These are phyloP conservation scores for Drosophila mojavensis DNA, from an alignment of 1,140 invertebrate genomes.

Conservation along the genomic window DNA sequence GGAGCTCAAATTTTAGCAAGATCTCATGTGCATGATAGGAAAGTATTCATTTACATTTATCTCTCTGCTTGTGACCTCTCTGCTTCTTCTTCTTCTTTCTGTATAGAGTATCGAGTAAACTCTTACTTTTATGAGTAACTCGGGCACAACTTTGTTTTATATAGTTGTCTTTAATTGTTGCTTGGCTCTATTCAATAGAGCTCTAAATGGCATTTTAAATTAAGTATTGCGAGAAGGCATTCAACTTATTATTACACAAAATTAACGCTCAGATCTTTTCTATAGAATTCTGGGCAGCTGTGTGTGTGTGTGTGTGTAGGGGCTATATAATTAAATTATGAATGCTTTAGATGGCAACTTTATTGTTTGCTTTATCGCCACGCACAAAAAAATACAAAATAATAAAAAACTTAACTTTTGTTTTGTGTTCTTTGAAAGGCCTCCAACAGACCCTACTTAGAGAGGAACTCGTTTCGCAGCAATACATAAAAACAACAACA, in stretches of 20 bases:
- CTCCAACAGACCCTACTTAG: conserved; percentile 46
- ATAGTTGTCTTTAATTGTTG: conserved; percentile 24
- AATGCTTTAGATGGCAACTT: conserved; percentile 78
- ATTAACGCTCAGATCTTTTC: conserved; percentile 66
- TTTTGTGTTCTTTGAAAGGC: conserved; percentile 66
- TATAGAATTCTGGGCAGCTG: conserved; percentile 60
- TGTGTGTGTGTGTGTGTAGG: conserved; percentile 33
- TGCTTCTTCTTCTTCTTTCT: not conserved
- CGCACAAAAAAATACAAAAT: conserved; percentile 42
- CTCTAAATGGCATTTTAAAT: conserved; percentile 47
- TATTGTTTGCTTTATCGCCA: conserved; percentile 70
- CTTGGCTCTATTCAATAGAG: conserved; percentile 20
- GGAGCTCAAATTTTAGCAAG: conserved; percentile 3
- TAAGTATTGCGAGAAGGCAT: conserved; percentile 46
- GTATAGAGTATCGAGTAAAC: not conserved
- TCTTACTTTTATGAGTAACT: not conserved
- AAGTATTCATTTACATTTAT: conserved; percentile 11
- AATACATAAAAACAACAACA: not conserved
- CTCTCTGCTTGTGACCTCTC: not conserved
- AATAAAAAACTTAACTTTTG: conserved; percentile 51
- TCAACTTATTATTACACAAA: conserved; percentile 73
- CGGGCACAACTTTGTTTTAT: conserved; percentile 2
- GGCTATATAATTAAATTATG: conserved; percentile 81
- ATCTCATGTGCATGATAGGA: conserved; percentile 13
- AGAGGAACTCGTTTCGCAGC: conserved; percentile 59